Percentiles rank a stretch among this genome's conserved stretches.
Evolutionary conservation across 2,113 vertebrate genomes (phyloP).

Genomic region (Lampris megalopsis): DNA sequence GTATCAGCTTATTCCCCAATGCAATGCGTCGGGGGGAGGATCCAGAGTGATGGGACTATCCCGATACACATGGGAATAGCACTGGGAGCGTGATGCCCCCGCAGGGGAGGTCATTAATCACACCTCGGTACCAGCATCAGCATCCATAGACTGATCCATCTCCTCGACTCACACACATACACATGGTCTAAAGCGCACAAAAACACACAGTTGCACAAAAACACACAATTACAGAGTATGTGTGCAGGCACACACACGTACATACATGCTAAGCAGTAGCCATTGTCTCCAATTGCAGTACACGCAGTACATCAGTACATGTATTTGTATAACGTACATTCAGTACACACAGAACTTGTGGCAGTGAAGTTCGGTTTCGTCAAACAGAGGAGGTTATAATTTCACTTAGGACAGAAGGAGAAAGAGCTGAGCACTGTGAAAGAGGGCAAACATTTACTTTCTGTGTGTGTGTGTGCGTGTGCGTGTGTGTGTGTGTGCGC

Average conservation of each 20-base stretch:
- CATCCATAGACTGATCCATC: constrained; percentile 67
- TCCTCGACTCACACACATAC: constrained; percentile 33
- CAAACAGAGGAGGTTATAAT: background rate
- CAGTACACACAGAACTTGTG: no score
- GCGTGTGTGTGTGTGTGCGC: constrained; percentile 32
- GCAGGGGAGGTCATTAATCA: constrained; percentile 73
- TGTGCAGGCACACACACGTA: constrained; percentile 20
- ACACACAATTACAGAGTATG: background rate
- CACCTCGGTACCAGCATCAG: constrained; percentile 52
- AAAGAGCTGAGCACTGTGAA: background rate
- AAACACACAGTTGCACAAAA: constrained; percentile 11
- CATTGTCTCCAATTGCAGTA: no score
- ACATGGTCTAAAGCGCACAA: constrained; percentile 1
- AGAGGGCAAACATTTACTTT: background rate
- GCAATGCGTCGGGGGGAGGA: constrained; percentile 26
- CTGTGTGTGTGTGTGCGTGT: constrained; percentile 34
- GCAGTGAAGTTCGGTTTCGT: no score
- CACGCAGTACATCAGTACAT: no score
- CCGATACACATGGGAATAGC: constrained; percentile 43
- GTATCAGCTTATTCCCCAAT: constrained; percentile 54
- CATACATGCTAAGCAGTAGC: background rate
- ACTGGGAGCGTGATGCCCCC: constrained; percentile 58
- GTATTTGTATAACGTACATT: no score
- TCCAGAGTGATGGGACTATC: constrained; percentile 40
- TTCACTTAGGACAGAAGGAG: background rate